These are phyloP conservation scores for Hypanus sabinus DNA, from an alignment of 2,113 vertebrate genomes.

Conservation along the genomic window DNA sequence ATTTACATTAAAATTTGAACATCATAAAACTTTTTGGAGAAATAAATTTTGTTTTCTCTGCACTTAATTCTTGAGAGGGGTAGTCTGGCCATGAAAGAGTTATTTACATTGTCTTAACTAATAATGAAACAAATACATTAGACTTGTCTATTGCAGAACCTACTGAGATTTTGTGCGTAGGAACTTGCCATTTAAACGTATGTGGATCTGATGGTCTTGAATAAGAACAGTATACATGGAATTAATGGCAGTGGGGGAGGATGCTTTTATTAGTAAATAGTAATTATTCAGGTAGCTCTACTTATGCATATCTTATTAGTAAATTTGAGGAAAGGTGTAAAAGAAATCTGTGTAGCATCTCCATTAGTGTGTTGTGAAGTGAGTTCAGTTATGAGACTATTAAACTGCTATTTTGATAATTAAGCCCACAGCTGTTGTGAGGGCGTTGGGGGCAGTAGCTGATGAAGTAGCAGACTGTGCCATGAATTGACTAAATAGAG, in stretches of 20 bases:
- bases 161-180: slow-evolving; percentile 46
- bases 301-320: slow-evolving; percentile 53
- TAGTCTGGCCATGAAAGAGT: slow-evolving; percentile 42
- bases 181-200: slow-evolving; percentile 42
- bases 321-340: slow-evolving; percentile 60
- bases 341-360: slow-evolving; percentile 56
- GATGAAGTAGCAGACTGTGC: slow-evolving; percentile 47
- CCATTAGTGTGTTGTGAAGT: slow-evolving; percentile 58
- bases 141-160: slow-evolving; percentile 40
- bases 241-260: slow-evolving; percentile 27
- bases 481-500: background rate
- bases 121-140: slow-evolving; percentile 43
- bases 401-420: slow-evolving; percentile 78
- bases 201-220: slow-evolving; percentile 13
- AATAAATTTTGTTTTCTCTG: background rate
- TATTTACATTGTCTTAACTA: slow-evolving; percentile 41
- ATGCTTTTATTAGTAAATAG: slow-evolving; percentile 27
- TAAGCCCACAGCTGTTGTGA: slow-evolving; percentile 70
- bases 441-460: slow-evolving; percentile 56
- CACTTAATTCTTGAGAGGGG: background rate
- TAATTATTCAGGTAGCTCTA: slow-evolving; percentile 29
- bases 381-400: slow-evolving; percentile 70
- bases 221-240: background rate
- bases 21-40: background rate
- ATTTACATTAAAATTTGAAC: background rate